Evolutionary conservation across 2,888 invertebrate species (phyloP).

Genomic region (Dasysyrphus albostriatus): DNA sequence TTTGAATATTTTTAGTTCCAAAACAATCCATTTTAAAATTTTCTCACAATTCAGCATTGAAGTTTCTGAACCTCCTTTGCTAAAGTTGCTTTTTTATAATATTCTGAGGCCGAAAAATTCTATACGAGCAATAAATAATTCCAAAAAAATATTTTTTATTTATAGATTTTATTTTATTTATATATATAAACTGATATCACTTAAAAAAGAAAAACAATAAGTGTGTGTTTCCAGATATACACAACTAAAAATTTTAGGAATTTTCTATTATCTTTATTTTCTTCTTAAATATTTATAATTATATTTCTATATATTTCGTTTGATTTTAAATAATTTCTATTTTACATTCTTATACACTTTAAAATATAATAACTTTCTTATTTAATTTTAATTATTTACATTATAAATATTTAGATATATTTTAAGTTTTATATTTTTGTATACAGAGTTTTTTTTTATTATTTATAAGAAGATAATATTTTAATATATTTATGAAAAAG

Average conservation of each 20-base stretch:
- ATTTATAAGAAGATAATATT: background rate
- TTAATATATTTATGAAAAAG: background rate
- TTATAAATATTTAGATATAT: constrained; percentile 3
- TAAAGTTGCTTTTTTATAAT: too few species aligned
- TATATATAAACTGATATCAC: constrained; percentile 63
- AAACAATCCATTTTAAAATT: too few species aligned
- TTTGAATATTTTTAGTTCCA: too few species aligned
- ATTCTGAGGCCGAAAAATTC: too few species aligned
- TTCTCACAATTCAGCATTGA: too few species aligned
- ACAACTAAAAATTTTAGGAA: constrained; percentile 60
- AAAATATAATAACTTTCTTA: constrained; percentile 13
- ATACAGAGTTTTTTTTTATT: background rate
- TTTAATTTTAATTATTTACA: constrained; percentile 40
- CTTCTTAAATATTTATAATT: constrained; percentile 34
- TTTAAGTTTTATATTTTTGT: background rate
- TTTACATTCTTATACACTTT: constrained; percentile 50
- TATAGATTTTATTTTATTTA: constrained; percentile 60
- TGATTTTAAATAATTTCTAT: constrained; percentile 43
- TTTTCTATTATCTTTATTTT: constrained; percentile 44
- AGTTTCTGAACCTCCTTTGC: too few species aligned
- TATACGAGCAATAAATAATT: background rate
- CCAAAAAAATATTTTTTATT: constrained; percentile 9
- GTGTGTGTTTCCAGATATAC: constrained; percentile 40
- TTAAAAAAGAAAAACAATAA: constrained; percentile 40
- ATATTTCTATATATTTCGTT: constrained; percentile 44